phyloP scores from a whole-genome alignment of 2,888 invertebrate species.

The Lucinisca nassula region DNA sequence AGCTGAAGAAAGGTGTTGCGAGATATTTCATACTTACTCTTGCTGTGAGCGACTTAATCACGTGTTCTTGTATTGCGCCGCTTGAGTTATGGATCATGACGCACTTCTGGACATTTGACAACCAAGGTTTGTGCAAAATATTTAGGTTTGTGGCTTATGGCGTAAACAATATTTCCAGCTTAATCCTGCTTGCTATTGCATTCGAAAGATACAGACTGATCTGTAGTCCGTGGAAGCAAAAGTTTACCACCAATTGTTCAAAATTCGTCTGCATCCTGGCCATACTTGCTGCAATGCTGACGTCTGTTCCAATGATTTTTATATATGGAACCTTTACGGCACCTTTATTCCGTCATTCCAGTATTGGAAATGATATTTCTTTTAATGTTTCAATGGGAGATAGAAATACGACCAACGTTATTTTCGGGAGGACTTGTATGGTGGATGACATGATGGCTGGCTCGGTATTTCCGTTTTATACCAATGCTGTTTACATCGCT shows the following conservation, averaged over 20 bases:
- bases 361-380: not conserved
- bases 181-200: constrained; percentile 71
- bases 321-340: not conserved
- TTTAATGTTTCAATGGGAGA: not conserved
- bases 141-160: constrained; percentile 68
- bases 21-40: constrained; percentile 61
- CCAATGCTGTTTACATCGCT: constrained; percentile 44
- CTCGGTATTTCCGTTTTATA: not conserved
- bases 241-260: constrained; percentile 3
- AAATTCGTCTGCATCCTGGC: constrained; percentile 8
- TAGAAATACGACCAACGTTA: not conserved
- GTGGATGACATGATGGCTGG: not conserved
- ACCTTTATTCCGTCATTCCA: not conserved
- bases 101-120: constrained; percentile 52
- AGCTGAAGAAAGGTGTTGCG: constrained; percentile 47
- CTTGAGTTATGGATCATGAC: constrained; percentile 62
- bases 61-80: constrained; percentile 54
- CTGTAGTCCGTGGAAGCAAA: constrained; percentile 68
- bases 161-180: constrained; percentile 72
- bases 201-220: constrained; percentile 70
- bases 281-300: not conserved
- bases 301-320: not conserved
- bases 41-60: constrained; percentile 61
- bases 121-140: constrained; percentile 66
- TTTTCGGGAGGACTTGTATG: not conserved